phyloP scores from a whole-genome alignment of 2,113 vertebrate genomes.

The Daphoenositta chrysoptera region DNA sequence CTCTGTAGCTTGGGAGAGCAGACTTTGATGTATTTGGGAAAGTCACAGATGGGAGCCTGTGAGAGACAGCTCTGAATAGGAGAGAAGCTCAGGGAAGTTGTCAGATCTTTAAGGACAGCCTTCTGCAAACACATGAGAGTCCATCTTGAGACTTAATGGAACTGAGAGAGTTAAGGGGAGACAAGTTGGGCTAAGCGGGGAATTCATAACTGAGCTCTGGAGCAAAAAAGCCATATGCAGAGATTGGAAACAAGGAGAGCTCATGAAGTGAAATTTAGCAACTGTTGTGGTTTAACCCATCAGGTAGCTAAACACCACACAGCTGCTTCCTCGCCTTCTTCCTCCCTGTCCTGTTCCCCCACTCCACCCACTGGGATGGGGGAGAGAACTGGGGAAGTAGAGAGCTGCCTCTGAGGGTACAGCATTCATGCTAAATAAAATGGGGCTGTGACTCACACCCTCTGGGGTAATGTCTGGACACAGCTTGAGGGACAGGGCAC shows the following conservation, averaged over 20 bases:
- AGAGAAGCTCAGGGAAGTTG: background rate
- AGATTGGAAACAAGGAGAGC: background rate
- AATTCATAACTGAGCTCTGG: background rate
- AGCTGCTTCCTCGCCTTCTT: background rate
- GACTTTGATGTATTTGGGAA: background rate
- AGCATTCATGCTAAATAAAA: background rate
- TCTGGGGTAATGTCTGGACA: background rate
- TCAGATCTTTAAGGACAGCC: background rate
- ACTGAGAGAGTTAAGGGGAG: background rate
- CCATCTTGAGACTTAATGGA: background rate
- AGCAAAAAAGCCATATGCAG: background rate
- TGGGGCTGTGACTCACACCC: background rate
- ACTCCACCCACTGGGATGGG: fast-evolving
- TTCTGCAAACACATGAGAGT: background rate
- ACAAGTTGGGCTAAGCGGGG: background rate
- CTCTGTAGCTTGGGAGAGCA: background rate
- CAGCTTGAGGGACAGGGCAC: background rate
- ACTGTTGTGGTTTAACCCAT: background rate
- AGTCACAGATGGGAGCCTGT: background rate
- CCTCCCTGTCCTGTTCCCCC: background rate
- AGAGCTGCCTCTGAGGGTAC: background rate
- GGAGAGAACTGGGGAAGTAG: background rate
- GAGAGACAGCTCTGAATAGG: background rate
- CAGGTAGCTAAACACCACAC: background rate
- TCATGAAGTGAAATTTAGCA: background rate